Conservation (phyloP, 2,888 invertebrate genomes). For the Lydus trimaculatus region DNA sequence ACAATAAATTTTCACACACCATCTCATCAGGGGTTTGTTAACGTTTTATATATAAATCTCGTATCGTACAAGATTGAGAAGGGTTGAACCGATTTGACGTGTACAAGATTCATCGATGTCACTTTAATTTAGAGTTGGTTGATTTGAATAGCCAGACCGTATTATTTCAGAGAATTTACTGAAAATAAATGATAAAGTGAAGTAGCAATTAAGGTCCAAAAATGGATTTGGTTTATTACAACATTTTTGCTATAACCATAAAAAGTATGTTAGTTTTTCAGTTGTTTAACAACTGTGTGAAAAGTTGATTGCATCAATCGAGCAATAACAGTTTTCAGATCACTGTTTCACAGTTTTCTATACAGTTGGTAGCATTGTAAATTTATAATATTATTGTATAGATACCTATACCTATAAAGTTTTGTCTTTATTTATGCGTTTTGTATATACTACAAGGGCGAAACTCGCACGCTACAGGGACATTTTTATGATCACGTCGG, state of each 20-base stretch:
- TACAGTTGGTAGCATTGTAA: not conserved
- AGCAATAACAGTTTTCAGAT: no score
- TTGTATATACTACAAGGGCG: constrained; percentile 47
- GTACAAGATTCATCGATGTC: not conserved
- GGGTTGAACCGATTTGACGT: not conserved
- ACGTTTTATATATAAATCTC: not conserved
- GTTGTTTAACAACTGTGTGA: no score
- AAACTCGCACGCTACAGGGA: constrained; percentile 54
- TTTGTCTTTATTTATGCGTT: constrained; percentile 45
- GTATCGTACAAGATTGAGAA: not conserved
- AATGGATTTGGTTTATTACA: no score
- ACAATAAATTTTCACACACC: not conserved
- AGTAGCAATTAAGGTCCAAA: no score
- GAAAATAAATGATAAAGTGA: no score
- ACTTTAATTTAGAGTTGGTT: not conserved
- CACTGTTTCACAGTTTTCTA: not conserved
- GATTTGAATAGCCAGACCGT: not conserved
- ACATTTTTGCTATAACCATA: no score
- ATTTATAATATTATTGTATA: not conserved
- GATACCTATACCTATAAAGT: not conserved
- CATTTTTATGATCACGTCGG: constrained; percentile 61
- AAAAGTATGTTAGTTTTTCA: no score
- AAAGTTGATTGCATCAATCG: not conserved
- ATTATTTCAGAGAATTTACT: not conserved
- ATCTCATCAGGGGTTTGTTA: not conserved